Conservation (phyloP, 2,797 vertebrate species). For the Stomatorhinus walkeri region DNA sequence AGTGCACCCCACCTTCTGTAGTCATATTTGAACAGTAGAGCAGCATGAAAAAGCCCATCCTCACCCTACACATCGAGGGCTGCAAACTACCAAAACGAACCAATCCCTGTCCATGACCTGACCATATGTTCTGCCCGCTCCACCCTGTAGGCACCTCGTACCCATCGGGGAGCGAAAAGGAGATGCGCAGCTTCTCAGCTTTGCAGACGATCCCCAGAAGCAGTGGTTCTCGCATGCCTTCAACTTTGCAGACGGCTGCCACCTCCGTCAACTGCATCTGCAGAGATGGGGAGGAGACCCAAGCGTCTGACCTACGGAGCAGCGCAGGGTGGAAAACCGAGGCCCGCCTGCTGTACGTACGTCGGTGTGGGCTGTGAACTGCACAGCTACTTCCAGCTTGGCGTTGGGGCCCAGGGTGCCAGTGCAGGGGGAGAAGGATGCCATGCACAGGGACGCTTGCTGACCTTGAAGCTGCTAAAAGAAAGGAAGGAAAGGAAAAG, state of each 20-base stretch:
- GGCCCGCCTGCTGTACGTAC: conserved; percentile 49
- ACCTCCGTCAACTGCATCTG: conserved; percentile 70
- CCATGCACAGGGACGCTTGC: conserved; percentile 61
- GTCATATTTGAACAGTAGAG: neutral
- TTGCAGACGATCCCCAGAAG: conserved; percentile 64
- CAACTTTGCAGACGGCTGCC: conserved; percentile 66
- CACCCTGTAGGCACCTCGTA: conserved; percentile 22
- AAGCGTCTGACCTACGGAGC: neutral
- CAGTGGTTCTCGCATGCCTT: conserved; percentile 71
- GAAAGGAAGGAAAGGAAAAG: conserved; percentile 21
- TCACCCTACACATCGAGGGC: neutral
- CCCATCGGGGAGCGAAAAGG: conserved; percentile 54
- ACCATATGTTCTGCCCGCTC: neutral
- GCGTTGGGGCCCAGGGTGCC: conserved; percentile 70
- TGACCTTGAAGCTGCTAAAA: conserved; percentile 60
- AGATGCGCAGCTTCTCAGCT: conserved; percentile 64
- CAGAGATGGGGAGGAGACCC: conserved; percentile 10
- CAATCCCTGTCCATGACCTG: neutral
- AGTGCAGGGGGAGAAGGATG: conserved; percentile 54
- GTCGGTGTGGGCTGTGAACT: conserved; percentile 54
- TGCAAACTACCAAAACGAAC: neutral
- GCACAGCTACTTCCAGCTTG: conserved; percentile 61
- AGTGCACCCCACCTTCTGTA: neutral
- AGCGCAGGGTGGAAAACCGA: neutral
- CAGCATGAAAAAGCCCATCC: neutral